Evolutionary conservation across 2,113 vertebrate genomes (phyloP).

Genomic region (Noctilio leporinus): DNA sequence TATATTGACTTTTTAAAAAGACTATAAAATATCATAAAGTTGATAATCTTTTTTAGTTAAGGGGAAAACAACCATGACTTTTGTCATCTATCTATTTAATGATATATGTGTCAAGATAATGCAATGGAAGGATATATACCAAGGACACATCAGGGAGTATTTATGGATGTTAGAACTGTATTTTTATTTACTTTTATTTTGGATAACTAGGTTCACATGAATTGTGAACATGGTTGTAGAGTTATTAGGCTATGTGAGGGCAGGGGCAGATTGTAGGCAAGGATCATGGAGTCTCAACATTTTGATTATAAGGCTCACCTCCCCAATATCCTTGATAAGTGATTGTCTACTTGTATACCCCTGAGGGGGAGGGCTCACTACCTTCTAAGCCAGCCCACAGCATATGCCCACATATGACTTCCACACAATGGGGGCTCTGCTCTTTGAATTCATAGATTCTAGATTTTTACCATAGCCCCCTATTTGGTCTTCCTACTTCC

Average conservation of each 20-base stretch:
- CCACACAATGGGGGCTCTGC: background rate
- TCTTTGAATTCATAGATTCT: background rate
- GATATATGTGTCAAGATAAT: background rate
- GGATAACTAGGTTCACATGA: no score
- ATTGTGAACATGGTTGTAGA: background rate
- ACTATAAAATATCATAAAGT: slow-evolving; percentile 18
- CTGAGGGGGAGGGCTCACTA: background rate
- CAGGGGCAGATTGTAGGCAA: background rate
- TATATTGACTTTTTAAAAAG: slow-evolving; percentile 34
- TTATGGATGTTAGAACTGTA: background rate
- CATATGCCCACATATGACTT: background rate
- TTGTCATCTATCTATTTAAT: background rate
- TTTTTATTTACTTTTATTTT: no score
- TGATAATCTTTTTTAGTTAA: background rate
- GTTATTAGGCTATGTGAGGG: background rate
- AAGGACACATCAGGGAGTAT: background rate
- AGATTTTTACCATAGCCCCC: background rate
- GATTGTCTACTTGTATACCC: background rate
- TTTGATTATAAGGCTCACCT: background rate
- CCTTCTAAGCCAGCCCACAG: background rate
- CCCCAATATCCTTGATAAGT: background rate
- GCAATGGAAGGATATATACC: background rate
- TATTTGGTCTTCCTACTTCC: background rate
- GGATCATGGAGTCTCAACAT: background rate
- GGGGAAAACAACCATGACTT: background rate